phyloP scores from a whole-genome alignment of 2,113 vertebrate genomes.

The cattle (Bos taurus) region ARS-UCD2.0 NC_037357.1:5988501-5989000 shows the following conservation, averaged over 20 bases:
- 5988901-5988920: neutral
- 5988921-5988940: neutral
- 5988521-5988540: neutral
- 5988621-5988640: neutral
- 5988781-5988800: neutral
- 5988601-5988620: neutral
- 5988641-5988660: neutral
- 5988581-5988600: neutral
- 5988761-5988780: neutral
- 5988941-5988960: neutral
- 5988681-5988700: neutral
- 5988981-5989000: neutral
- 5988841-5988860: neutral
- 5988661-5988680: neutral
- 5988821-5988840: neutral
- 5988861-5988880: neutral
- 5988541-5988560: neutral
- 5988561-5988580: neutral
- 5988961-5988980: neutral
- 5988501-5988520: neutral
- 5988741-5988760: neutral
- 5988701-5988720: neutral
- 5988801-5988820: neutral
- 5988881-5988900: neutral
- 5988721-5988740: neutral